Base-by-base conservation (phyloP, 2,888 invertebrate species). In the Pterostichus madidus region DNA sequence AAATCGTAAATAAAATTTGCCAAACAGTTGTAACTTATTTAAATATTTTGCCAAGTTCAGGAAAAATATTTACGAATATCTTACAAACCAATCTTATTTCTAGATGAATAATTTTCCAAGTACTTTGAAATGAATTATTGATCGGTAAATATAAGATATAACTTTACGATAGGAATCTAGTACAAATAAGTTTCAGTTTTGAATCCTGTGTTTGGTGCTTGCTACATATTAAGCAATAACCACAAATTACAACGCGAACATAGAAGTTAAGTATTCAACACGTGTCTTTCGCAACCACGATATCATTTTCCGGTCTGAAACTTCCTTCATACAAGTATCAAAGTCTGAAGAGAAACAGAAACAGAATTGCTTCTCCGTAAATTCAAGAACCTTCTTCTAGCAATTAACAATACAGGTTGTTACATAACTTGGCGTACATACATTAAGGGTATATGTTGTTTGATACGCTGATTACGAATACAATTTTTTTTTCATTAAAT, bases 281-380 rank as follows among this genome's bases (percentile, higher is more conserved):
- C 61, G 61, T 61, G 61, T 61, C 61, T 24, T 32, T 17, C n/a
- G 24, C 32, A 32, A 61, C 11, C 61, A 61, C 61, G 31, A 31
- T 61, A 24, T 31, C 61, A 61, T 61, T 61, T 61, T 61, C 61
- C 61, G 32, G n/a, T 31, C 5, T 24, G 31, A 61, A 61, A 61
- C 61, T 61, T 61, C 61, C 61, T 32, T 31, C 32, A 5, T 61
- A 31, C 32, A 61, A 61, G 31, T 31, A 3, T 24, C 52, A 52
- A 52, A 52, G 52, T 52, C 52, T n/a, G 31, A 13, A 53, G 11
- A 61, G 61, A 32, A 31, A 61, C 61, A 24, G 61, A 61, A 24
- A 17, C 11, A 10, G 2, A 6, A 10, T 8, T 61, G 17, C 61
- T 61, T 31, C n/a, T 31, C 31, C 11, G 61, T 31, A 31, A 2